A percentile compares a stretch with the other conserved stretches of the same genome.
These are phyloP conservation scores for Eurystomus gularis DNA, from an alignment of 2,113 vertebrate genomes.

Conservation along the genomic window DNA sequence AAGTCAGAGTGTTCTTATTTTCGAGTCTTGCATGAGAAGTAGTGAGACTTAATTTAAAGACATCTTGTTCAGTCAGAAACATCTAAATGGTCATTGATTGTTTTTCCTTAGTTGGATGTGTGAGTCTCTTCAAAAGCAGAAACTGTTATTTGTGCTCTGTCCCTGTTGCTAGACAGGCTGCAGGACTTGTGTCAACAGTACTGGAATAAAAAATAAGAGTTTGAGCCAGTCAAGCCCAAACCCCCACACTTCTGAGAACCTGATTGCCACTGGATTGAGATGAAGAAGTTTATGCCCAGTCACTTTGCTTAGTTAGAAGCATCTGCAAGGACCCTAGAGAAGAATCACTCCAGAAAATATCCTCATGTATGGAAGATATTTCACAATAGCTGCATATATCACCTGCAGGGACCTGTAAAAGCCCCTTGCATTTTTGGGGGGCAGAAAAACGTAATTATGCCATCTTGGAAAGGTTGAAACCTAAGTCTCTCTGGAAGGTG, in stretches of 20 bases:
- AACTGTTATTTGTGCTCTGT: background rate
- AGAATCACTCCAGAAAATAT: background rate
- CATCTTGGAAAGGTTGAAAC: background rate
- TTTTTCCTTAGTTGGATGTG: background rate
- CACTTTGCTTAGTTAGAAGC: background rate
- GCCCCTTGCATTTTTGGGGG: background rate
- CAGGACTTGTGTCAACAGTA: background rate
- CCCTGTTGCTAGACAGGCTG: background rate
- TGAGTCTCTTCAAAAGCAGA: background rate
- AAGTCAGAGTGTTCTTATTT: constrained; percentile 16
- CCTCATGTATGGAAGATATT: background rate
- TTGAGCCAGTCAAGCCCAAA: background rate
- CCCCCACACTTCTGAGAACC: background rate
- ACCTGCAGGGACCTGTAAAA: background rate
- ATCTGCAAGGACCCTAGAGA: background rate
- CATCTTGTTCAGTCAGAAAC: constrained; percentile 52
- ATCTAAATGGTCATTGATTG: constrained; percentile 52
- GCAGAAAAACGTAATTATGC: background rate
- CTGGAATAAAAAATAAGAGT: background rate
- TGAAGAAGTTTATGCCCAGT: background rate
- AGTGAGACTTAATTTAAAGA: constrained; percentile 56
- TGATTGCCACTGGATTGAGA: background rate
- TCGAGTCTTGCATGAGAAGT: background rate
- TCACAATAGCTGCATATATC: background rate
- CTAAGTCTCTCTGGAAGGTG: background rate